Conservation (phyloP, 2,797 vertebrate genomes). For the Avahi laniger region DNA sequence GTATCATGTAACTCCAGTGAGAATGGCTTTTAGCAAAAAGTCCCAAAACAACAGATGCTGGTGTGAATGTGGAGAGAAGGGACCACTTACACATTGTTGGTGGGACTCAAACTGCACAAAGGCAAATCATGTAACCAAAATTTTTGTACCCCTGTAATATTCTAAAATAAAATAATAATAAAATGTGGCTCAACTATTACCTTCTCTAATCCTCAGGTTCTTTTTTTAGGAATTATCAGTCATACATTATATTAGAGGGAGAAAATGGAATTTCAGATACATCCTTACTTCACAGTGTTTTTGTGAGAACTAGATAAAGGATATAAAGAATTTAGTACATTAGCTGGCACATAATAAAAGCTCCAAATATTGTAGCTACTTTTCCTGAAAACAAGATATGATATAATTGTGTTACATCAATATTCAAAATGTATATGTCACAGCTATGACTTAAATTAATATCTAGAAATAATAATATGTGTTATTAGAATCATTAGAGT, state of each 20-base stretch:
- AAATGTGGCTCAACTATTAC: background rate
- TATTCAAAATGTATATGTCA: background rate
- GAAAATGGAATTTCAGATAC: background rate
- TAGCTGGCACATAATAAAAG: background rate
- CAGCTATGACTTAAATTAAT: background rate
- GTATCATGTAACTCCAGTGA: no score
- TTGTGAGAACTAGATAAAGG: background rate
- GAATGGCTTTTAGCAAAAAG: no score
- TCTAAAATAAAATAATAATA: no score
- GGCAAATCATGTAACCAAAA: no score
- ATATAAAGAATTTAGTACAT: background rate
- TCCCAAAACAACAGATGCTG: no score
- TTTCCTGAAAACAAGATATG: background rate
- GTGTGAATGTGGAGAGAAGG: no score
- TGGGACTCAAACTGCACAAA: no score
- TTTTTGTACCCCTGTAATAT: no score
- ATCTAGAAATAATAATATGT: background rate
- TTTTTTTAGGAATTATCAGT: background rate
- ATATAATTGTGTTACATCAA: background rate
- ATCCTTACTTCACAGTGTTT: background rate
- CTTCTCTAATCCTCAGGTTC: background rate
- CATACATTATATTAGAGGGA: no score
- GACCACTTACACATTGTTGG: no score
- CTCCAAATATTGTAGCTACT: background rate
- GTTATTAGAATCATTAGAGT: background rate